Evolutionary conservation across 2,888 invertebrate genomes (phyloP).

Genomic region (Amblyjoppa proteus): DNA sequence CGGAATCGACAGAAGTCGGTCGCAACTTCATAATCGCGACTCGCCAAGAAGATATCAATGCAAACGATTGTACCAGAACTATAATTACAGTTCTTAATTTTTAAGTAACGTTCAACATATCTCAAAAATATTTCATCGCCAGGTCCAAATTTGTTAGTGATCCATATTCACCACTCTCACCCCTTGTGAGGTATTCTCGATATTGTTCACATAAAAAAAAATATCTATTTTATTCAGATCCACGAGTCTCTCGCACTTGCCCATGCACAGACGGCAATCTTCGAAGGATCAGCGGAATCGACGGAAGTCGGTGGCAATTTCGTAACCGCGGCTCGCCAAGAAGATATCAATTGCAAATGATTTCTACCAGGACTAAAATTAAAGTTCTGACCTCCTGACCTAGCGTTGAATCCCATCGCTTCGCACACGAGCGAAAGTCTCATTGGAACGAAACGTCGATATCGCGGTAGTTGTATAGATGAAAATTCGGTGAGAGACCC

Average conservation of each 20-base stretch:
- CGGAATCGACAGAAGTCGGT: not conserved
- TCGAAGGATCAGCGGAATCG: not conserved
- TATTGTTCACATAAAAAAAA: too few species aligned
- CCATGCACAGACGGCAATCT: not conserved
- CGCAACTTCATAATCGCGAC: not conserved
- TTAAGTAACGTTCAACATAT: too few species aligned
- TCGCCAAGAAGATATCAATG: not conserved
- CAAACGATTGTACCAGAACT: too few species aligned
- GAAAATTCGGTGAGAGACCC: conserved; percentile 56
- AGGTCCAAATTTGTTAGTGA: too few species aligned
- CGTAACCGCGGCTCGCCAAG: not conserved
- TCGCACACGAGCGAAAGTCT: not conserved
- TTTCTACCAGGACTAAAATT: not conserved
- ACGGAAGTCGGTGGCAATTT: not conserved
- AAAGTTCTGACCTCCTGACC: not conserved
- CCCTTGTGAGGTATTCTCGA: too few species aligned
- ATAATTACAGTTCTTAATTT: not conserved
- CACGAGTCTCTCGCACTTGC: too few species aligned
- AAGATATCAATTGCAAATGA: not conserved
- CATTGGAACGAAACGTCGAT: conserved; percentile 32
- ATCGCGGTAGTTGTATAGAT: conserved; percentile 46
- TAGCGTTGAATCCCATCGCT: not conserved
- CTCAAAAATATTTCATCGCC: too few species aligned
- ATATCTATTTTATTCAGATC: too few species aligned
- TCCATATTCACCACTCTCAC: too few species aligned